phyloP scores from a whole-genome alignment of 1,140 invertebrate species.

The Thaumetopoea pityocampa region DNA sequence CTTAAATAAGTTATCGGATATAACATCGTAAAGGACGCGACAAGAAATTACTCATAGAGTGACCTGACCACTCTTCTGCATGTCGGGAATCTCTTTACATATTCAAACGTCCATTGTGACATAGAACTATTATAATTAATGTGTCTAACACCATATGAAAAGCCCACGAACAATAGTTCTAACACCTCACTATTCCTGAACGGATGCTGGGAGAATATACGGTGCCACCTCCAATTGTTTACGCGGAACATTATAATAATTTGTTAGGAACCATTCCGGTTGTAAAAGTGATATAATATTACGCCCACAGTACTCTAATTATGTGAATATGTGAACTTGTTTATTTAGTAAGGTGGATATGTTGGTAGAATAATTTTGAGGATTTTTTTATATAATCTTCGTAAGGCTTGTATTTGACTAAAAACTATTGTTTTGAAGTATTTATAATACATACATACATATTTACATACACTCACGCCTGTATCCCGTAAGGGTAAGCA shows the following conservation, averaged over 20 bases:
- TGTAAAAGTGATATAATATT: constrained; percentile 30
- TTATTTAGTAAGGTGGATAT: constrained; percentile 13
- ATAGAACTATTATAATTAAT: constrained; percentile 13
- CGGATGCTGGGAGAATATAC: constrained; percentile 36
- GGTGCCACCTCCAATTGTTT: constrained; percentile 40
- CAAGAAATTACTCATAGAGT: too few species aligned
- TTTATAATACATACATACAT: too few species aligned
- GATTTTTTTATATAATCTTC: background rate
- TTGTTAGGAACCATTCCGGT: too few species aligned
- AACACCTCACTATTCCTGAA: constrained; percentile 49
- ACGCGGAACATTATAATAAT: constrained; percentile 9
- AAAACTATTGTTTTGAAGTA: too few species aligned
- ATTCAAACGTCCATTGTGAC: too few species aligned
- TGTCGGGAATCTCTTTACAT: too few species aligned
- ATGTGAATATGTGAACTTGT: constrained; percentile 44
- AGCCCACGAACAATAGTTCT: constrained; percentile 49
- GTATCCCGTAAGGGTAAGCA: too few species aligned
- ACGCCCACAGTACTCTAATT: constrained; percentile 52
- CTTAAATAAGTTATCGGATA: too few species aligned
- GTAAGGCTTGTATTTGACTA: background rate
- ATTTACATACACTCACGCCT: too few species aligned
- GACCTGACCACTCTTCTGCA: too few species aligned
- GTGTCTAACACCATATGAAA: constrained; percentile 17
- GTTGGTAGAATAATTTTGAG: background rate
- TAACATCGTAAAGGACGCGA: too few species aligned